Base-by-base conservation (phyloP, 2,888 invertebrate genomes). In the Xestia xanthographa region DNA sequence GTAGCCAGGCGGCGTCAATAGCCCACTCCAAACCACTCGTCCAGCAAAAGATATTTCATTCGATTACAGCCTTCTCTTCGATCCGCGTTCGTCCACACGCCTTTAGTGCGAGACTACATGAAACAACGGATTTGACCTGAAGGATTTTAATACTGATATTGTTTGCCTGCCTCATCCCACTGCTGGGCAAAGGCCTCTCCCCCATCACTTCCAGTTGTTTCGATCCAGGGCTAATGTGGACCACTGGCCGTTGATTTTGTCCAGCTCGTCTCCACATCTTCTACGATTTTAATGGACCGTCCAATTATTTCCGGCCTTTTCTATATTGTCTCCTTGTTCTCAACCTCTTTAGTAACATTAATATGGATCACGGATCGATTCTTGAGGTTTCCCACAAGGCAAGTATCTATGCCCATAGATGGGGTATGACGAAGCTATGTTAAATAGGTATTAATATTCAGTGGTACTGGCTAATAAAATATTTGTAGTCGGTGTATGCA, bases 401-500 rank as follows among this genome's bases (percentile, higher is more conserved):
- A 67, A 29, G n/a, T n/a, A 48, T 12, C 14, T 5, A 56, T 26
- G 11, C 26, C 62, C 26, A 50, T 58, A 22, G 41, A 50, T 56
- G 17, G 53, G 5, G 22, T 73, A 66, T 78, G 66, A 73, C 63
- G 34, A 65, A 56, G 45, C 50, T 71, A 56, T 66, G 71, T 45
- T 75, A 82, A 87, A 74, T 58, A 66, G 72, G 58, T 43, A 66
- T 82, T 86, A 73, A 76, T 83, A 87, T 86, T 80, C 86, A 38
- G 20, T 58, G 29, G n/a, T 17, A 68, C 63, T 45, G 56, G 38
- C 41, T 79, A 80, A 71, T 79, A 82, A 77, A 83, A 71, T 68
- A 65, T 62, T 43, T 77, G 62, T 29, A 53, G 69, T 34, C 20
- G 68, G 34, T 58, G 75, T 66, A 60, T 66, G 72, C 66, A 34